Base-by-base conservation (phyloP, 2,888 invertebrate species). In the Hydraecia micacea region DNA sequence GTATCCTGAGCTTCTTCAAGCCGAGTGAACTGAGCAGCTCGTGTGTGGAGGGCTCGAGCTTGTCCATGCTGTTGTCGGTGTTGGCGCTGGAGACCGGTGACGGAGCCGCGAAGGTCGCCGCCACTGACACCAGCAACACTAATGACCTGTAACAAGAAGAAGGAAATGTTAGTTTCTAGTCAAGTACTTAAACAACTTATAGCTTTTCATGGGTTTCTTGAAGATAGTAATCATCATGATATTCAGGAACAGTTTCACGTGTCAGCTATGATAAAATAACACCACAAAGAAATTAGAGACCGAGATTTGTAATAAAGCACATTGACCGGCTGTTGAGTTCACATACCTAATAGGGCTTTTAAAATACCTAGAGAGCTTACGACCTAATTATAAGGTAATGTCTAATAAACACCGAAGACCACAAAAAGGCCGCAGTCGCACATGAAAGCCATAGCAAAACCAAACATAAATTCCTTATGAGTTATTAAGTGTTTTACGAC, bases 11-110 rank as follows among this genome's bases (percentile, higher is more conserved):
- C 90, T 98, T 98, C 84, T 98, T 97, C 81, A 98, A 96, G 32
- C 98, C 98, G 74, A 98, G 97, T 81, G 98, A 98, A 91, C 98
- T 98, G 84, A 98, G 96, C 9, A 98, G 97, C 52, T 98, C 97
- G 90, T 98, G 98, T 80, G 98, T 98, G 87, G 97, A 95, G 0
- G 97, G 97, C 82, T 97, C 97, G 39, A 94, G 93, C 72, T 90
- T 92, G 86, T 94, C 93, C 36, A 90, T 91, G 86, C 92, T 92
- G 87, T 94, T 93, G 86, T 93, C 91, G 36, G 89, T 79, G 85
- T 87, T 91, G 58, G 89, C 87, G 32, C 92, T 90, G 58, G 93
- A 92, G 32, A 92, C 91, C 13, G 89, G 86, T n/a, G 89, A 77
- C 52, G 93, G 92, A 1, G 94, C 94, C 6, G 94, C 93, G 87